Evolutionary conservation across 2,113 vertebrate species (phyloP).

Genomic region (Sturnus vulgaris): DNA sequence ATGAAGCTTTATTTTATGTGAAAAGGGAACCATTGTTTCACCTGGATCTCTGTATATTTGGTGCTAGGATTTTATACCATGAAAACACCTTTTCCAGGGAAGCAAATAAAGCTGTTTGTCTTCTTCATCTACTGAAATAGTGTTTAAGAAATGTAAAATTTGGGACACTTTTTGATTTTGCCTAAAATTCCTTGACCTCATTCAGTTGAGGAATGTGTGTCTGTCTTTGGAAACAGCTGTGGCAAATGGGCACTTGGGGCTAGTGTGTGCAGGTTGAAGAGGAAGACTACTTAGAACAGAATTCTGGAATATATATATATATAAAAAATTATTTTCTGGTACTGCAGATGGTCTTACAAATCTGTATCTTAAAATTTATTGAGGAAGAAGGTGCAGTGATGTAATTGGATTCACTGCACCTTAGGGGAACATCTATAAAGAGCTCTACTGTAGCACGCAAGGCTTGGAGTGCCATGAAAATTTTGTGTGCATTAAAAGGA

Average conservation of each 20-base stretch:
- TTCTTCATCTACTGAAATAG: not conserved
- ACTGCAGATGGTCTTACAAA: not conserved
- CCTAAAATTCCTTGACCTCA: not conserved
- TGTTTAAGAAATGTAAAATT: not conserved
- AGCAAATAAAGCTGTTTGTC: not conserved
- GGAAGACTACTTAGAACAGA: not conserved
- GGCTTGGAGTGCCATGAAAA: not conserved
- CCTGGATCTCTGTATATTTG: not conserved
- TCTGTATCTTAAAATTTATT: not conserved
- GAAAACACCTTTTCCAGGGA: not conserved
- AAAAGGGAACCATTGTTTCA: not conserved
- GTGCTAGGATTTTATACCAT: not conserved
- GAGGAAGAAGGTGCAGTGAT: not conserved
- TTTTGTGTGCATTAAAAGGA: not conserved
- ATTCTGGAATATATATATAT: not conserved
- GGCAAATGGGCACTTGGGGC: not conserved
- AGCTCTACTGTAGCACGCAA: not conserved
- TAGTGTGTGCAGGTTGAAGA: not conserved
- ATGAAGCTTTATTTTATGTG: not conserved
- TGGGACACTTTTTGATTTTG: not conserved
- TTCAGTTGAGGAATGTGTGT: not conserved
- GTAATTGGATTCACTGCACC: not conserved
- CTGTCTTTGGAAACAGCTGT: not conserved
- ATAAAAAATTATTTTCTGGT: not conserved
- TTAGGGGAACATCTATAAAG: not conserved